Evolutionary conservation across 2,797 vertebrate genomes (phyloP).

Genomic region (Sphenopsis melanotis): DNA sequence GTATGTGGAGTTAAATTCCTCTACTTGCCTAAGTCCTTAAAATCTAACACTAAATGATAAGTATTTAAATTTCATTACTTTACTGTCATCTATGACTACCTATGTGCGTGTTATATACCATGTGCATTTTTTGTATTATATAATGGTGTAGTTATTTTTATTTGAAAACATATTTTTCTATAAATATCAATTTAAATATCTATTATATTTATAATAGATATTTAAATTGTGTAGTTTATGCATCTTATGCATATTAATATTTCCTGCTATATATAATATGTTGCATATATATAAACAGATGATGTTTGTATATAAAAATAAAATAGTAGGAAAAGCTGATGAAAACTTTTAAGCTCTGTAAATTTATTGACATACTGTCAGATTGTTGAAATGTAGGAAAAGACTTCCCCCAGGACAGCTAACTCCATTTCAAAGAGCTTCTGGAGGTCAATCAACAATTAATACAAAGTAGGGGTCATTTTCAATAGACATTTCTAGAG

Average conservation of each 20-base stretch:
- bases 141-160: background rate
- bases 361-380: background rate
- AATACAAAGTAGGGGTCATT: background rate
- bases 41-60: background rate
- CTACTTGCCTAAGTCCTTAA: background rate
- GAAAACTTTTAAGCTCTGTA: background rate
- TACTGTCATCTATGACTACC: background rate
- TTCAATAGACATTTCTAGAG: background rate
- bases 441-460: background rate
- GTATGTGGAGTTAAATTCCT: background rate
- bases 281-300: background rate
- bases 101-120: background rate
- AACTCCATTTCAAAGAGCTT: background rate
- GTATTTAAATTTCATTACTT: background rate
- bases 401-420: background rate
- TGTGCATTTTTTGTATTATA: background rate
- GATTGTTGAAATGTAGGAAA: background rate
- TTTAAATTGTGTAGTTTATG: no score
- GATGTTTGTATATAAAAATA: background rate
- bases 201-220: background rate
- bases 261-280: background rate
- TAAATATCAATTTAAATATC: background rate
- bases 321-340: background rate
- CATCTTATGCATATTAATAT: background rate
- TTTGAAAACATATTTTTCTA: background rate